Base-by-base conservation (phyloP, 2,113 vertebrate species). In the Hemicordylus capensis region DNA sequence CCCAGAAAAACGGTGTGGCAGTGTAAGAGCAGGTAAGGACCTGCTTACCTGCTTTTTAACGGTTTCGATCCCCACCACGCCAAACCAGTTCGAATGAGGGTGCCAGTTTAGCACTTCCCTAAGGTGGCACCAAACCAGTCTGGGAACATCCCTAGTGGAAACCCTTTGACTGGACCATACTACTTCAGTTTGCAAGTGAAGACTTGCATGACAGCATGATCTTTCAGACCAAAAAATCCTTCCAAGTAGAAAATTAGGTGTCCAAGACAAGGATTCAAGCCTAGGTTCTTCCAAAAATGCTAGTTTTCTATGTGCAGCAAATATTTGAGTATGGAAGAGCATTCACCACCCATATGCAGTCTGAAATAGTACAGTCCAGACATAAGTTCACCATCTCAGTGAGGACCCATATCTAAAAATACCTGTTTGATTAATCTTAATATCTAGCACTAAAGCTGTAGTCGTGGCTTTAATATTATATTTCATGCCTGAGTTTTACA, bases 401-500 rank as follows among this genome's bases (percentile, higher is more conserved):
- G n/a, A n/a, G n/a, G n/a, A n/a, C 11, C 10, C 75, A 85, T 61
- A 85, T 37, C 61, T 46, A 44, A 17, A 76, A 17, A 76, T 79
- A 90, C 12, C 64, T 11, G 54, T 46, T 90, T 85, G 64, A 86
- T 26, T 28, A 72, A 83, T 1, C 2, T 42, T 63, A 94, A 67
- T 86, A 46, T 46, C 78, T 44, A 78, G 63, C 84, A 83, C 59
- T 77, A 89, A 82, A 83, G 66, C 28, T 81, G 39, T 42, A 80
- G 70, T 91, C n/a, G n/a, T n/a, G n/a, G n/a, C n/a, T n/a, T n/a
- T n/a, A n/a, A n/a, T n/a, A n/a, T 89, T 86, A 81, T 76, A 87
- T 85, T 80, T 84, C 83, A 87, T 88, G 73, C 15, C 84, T 90
- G 42, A 46, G 66, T 80, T 90, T 92, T 89, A 89, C 93, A 67